phyloP scores from a whole-genome alignment of 2,797 vertebrate genomes.

The Bryconaethiops microstoma region DNA sequence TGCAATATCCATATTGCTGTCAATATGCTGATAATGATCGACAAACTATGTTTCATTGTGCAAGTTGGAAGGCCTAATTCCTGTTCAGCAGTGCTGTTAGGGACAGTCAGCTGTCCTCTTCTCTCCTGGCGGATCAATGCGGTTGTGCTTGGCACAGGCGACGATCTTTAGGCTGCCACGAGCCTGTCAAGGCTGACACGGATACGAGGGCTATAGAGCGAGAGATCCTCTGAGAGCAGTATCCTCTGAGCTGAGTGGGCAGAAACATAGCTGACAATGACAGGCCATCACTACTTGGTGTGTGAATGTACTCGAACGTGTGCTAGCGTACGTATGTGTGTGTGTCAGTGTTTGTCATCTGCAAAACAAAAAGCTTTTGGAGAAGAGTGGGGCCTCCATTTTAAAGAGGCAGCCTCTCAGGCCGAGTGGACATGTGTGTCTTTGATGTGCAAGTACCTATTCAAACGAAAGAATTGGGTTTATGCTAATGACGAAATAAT shows the following conservation, averaged over 20 bases:
- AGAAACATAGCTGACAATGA: conserved; percentile 29
- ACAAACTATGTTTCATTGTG: background rate
- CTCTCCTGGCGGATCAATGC: background rate
- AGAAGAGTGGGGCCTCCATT: conserved; percentile 19
- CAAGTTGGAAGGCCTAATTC: background rate
- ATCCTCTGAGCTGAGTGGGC: conserved; percentile 39
- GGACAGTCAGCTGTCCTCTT: background rate
- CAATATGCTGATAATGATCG: background rate
- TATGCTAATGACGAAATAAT: conserved; percentile 34
- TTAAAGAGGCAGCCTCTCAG: background rate
- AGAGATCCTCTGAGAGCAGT: background rate
- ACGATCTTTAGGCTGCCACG: background rate
- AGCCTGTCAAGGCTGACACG: background rate
- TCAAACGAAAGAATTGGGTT: conserved; percentile 45
- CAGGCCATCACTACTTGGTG: conserved; percentile 20
- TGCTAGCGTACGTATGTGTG: background rate
- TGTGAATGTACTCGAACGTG: background rate
- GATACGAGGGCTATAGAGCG: conserved; percentile 4
- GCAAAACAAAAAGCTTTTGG: conserved; percentile 21
- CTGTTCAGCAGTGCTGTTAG: background rate
- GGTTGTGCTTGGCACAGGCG: background rate
- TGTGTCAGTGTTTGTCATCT: background rate
- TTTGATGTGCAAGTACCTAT: conserved; percentile 52
- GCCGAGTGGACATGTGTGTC: background rate
- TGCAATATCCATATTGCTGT: background rate